Evolutionary conservation across 2,888 invertebrate genomes (phyloP).

Genomic region (Cryptus viduatorius): DNA sequence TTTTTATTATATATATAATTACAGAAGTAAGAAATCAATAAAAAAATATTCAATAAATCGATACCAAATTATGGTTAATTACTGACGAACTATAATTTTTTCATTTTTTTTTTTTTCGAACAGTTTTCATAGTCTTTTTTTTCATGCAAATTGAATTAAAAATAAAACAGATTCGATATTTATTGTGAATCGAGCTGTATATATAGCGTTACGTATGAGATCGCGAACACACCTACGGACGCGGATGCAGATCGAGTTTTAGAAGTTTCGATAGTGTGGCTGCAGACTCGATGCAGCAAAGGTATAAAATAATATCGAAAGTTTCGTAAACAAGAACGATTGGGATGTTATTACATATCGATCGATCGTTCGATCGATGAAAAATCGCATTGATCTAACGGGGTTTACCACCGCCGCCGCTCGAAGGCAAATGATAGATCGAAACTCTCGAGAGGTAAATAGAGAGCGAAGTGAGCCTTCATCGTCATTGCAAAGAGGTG

Average conservation of each 20-base stretch:
- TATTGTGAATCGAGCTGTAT: too few relatives aligned
- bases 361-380: slow-evolving; percentile 3
- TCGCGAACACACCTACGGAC: slow-evolving; percentile 23
- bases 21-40: background rate
- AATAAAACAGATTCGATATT: too few relatives aligned
- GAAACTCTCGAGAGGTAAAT: slow-evolving; percentile 31
- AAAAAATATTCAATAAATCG: background rate
- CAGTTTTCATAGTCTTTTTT: too few relatives aligned
- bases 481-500: slow-evolving; percentile 58
- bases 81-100: too few relatives aligned
- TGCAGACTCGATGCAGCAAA: background rate
- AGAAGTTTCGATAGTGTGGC: slow-evolving; percentile 1
- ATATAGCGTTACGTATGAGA: slow-evolving; percentile 56
- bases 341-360: slow-evolving; percentile 5
- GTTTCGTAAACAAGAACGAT: slow-evolving; percentile 35
- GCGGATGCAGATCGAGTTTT: slow-evolving; percentile 61
- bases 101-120: too few relatives aligned
- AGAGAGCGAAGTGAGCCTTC: slow-evolving; percentile 62
- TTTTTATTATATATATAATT: too few relatives aligned
- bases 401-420: slow-evolving; percentile 51
- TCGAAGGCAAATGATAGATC: slow-evolving; percentile 12
- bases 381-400: slow-evolving; percentile 49
- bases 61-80: too few relatives aligned
- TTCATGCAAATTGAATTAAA: too few relatives aligned
- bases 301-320: background rate